Evolutionary conservation across 2,113 vertebrate species (phyloP).

Genomic region (Numenius arquata): DNA sequence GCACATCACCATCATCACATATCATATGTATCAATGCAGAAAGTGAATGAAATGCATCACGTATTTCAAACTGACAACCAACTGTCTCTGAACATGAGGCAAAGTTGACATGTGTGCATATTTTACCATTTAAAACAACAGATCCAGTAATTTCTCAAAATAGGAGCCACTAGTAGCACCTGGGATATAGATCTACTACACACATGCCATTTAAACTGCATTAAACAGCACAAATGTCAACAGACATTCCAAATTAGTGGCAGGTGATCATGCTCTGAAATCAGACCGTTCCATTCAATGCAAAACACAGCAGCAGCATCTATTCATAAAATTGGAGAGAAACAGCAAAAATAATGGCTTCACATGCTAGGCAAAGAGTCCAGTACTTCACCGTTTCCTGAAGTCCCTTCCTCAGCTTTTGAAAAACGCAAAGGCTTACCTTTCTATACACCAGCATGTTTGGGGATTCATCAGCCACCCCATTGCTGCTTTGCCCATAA

Average conservation of each 20-base stretch:
- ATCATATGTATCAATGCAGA: background rate
- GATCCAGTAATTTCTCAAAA: background rate
- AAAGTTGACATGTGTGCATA: background rate
- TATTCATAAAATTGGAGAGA: background rate
- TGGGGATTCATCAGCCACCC: constrained; percentile 92
- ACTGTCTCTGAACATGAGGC: background rate
- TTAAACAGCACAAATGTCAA: background rate
- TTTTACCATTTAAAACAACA: background rate
- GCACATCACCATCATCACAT: background rate
- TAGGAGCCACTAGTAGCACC: background rate
- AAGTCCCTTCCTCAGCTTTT: background rate
- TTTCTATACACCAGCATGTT: constrained; percentile 99
- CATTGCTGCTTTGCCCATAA: constrained; percentile 89
- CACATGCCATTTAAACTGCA: background rate
- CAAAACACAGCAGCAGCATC: background rate
- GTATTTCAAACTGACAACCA: background rate
- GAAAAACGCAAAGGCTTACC: constrained; percentile 75
- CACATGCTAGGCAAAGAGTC: background rate
- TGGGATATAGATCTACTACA: background rate
- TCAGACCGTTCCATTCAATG: background rate
- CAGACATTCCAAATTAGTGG: background rate
- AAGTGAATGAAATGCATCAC: background rate
- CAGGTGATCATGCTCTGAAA: background rate
- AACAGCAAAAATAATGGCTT: background rate
- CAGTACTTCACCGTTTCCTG: background rate